A percentile compares a stretch with the other conserved stretches of the same genome.
phyloP scores from a whole-genome alignment of 2,888 invertebrate species.

The Eutolmus rufibarbis region DNA sequence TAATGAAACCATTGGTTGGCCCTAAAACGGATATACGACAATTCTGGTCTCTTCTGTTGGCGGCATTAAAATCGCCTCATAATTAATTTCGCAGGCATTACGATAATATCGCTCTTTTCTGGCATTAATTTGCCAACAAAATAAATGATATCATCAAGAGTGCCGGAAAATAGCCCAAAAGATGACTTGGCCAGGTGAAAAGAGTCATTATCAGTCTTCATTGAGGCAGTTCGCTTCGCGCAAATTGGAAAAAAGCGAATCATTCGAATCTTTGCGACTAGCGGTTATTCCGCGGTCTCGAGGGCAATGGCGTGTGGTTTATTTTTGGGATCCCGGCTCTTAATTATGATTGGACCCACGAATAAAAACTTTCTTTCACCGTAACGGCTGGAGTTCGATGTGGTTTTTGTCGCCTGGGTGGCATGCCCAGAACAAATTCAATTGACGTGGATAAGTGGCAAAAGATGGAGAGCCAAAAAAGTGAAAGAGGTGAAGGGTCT shows the following conservation, averaged over 20 bases:
- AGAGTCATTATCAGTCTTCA: not conserved
- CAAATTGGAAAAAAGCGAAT: not conserved
- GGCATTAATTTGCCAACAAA: not conserved
- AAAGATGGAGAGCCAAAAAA: not conserved
- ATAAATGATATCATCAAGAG: not conserved
- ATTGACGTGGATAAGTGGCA: conserved; percentile 13
- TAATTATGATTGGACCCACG: not conserved
- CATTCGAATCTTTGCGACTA: not conserved
- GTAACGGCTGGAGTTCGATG: not conserved
- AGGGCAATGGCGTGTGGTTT: not conserved
- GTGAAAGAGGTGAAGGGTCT: conserved; percentile 38
- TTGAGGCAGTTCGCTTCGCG: not conserved
- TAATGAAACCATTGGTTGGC: too few species aligned
- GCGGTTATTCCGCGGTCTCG: not conserved
- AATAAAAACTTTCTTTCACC: conserved; percentile 10
- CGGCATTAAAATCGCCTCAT: not conserved
- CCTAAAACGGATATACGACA: not conserved
- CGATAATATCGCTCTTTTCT: not conserved
- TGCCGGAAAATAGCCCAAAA: not conserved
- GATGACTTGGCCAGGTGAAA: not conserved
- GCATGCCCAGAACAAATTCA: conserved; percentile 22
- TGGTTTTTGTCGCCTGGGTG: conserved; percentile 18
- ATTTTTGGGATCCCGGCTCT: not conserved
- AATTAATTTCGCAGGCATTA: not conserved
- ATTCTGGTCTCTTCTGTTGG: not conserved